phyloP scores from a whole-genome alignment of 2,888 invertebrate species.

The Tetragonula carbonaria region DNA sequence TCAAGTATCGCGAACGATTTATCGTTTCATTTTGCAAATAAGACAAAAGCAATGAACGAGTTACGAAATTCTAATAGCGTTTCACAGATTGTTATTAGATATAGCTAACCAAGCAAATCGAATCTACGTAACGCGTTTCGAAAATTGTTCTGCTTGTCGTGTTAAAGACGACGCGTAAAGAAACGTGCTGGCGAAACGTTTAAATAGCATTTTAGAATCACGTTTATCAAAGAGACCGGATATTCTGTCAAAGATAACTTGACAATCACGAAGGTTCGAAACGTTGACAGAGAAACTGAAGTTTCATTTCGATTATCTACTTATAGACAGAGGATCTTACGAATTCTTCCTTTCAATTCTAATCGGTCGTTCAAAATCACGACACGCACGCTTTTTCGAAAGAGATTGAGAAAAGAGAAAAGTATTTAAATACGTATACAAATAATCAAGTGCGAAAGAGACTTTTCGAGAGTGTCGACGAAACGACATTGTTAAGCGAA shows the following conservation, averaged over 20 bases:
- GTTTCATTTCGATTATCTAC: background rate
- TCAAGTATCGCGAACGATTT: background rate
- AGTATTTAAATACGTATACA: background rate
- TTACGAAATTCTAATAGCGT: slow-evolving; percentile 18
- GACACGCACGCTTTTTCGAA: background rate
- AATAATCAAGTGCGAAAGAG: background rate
- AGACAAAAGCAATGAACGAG: background rate
- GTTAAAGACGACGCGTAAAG: background rate
- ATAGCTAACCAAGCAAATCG: too few relatives aligned
- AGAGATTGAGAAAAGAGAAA: background rate
- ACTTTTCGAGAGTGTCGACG: slow-evolving; percentile 63
- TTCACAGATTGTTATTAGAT: background rate
- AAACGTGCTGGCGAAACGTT: background rate
- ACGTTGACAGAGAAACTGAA: background rate
- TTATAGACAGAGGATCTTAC: background rate
- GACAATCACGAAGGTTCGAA: background rate
- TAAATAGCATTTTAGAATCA: background rate
- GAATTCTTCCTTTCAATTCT: background rate
- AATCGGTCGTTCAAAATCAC: background rate
- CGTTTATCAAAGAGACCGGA: background rate
- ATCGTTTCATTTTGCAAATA: background rate
- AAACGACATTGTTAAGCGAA: slow-evolving; percentile 76
- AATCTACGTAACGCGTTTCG: too few relatives aligned
- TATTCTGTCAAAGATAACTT: background rate
- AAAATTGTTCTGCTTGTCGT: background rate